A percentile compares a stretch with the other conserved stretches of the same genome.
phyloP scores from a whole-genome alignment of 1,140 invertebrate genomes.

The Macrosteles quadrilineatus region DNA sequence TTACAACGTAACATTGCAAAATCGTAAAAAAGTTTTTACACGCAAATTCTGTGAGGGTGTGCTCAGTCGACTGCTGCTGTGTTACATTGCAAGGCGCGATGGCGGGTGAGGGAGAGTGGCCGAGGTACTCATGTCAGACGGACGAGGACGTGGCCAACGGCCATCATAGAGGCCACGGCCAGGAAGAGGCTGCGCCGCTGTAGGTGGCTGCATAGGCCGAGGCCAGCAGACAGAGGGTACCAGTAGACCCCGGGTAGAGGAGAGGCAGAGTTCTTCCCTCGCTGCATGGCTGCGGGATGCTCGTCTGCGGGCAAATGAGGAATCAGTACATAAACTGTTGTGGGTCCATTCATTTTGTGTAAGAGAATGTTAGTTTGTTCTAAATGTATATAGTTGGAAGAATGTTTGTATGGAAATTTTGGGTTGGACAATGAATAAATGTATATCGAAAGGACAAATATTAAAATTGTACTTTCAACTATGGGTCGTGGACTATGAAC shows the following conservation, averaged over 20 bases:
- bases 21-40: slow-evolving; percentile 32
- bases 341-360: background rate
- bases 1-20: too few species aligned
- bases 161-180: slow-evolving; percentile 33
- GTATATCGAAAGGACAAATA: too few species aligned
- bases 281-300: slow-evolving; percentile 58
- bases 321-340: background rate
- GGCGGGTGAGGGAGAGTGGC: background rate
- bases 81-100: background rate
- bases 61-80: slow-evolving; percentile 45
- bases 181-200: slow-evolving; percentile 37
- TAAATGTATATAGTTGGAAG: background rate
- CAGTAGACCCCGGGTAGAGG: slow-evolving; percentile 54
- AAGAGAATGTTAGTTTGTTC: background rate
- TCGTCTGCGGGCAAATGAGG: slow-evolving; percentile 51
- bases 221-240: slow-evolving; percentile 54
- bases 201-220: slow-evolving; percentile 52
- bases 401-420: background rate
- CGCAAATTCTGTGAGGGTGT: slow-evolving; percentile 39
- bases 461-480: too few species aligned
- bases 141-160: slow-evolving; percentile 35
- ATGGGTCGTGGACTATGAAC: too few species aligned
- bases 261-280: slow-evolving; percentile 56
- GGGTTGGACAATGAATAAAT: too few species aligned
- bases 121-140: slow-evolving; percentile 36